Percentiles rank a stretch among this genome's conserved stretches.
Evolutionary conservation across 2,888 invertebrate genomes (phyloP).

Genomic region (Zygothrica quintamaculata): DNA sequence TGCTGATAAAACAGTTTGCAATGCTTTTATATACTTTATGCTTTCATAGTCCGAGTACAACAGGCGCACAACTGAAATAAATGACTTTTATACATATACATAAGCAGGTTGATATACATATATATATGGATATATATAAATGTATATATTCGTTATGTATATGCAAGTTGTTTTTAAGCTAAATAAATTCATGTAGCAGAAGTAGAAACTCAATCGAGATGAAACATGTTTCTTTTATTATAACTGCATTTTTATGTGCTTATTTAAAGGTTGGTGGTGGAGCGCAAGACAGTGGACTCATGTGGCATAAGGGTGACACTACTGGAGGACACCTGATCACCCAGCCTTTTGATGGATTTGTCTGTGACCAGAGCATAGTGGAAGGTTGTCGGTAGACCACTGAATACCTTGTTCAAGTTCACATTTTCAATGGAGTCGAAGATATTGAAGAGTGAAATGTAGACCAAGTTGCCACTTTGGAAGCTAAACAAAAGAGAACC

Average conservation of each 20-base stretch:
- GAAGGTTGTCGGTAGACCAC: constrained; percentile 61
- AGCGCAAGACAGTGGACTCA: constrained; percentile 74
- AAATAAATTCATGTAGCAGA: too few species aligned
- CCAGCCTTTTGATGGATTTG: constrained; percentile 72
- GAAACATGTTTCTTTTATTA: constrained; percentile 9
- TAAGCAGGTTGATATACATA: too few species aligned
- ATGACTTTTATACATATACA: too few species aligned
- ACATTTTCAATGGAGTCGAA: constrained; percentile 81
- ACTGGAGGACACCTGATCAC: constrained; percentile 63
- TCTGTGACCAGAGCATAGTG: constrained; percentile 79
- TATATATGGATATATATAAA: too few species aligned
- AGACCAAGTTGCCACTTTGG: constrained; percentile 69
- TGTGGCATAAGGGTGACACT: constrained; percentile 74
- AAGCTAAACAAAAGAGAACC: constrained; percentile 47
- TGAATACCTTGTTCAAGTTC: constrained; percentile 80
- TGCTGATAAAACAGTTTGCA: too few species aligned
- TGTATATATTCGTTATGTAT: too few species aligned
- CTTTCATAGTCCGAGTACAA: too few species aligned
- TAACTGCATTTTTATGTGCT: not conserved
- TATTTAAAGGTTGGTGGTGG: constrained; percentile 47
- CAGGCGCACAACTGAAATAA: too few species aligned
- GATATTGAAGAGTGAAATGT: constrained; percentile 85
- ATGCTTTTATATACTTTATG: too few species aligned
- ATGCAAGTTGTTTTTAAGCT: too few species aligned
- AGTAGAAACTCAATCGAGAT: constrained; percentile 2